Evolutionary conservation across 1,140 invertebrate species (phyloP).

Genomic region (Fopius arisanus): DNA sequence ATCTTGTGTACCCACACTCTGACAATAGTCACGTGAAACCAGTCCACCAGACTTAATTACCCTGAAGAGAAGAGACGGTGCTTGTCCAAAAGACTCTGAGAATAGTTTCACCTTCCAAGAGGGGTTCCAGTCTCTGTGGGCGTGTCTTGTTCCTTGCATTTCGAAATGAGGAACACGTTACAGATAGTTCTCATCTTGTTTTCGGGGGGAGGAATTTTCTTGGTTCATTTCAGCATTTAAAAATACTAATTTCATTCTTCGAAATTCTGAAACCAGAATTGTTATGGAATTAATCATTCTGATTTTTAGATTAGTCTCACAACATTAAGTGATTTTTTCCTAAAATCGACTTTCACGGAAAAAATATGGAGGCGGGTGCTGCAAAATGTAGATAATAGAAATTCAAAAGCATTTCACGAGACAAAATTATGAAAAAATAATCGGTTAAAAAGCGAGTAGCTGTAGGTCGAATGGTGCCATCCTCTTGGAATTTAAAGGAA

Average conservation of each 20-base stretch:
- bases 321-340: too few species aligned
- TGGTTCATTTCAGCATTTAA: neutral
- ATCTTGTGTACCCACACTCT: neutral
- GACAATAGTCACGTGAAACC: slow-evolving; percentile 9
- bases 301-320: too few species aligned
- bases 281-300: neutral
- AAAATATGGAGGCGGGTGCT: too few species aligned
- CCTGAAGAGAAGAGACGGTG: neutral
- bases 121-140: neutral
- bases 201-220: neutral
- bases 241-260: too few species aligned
- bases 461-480: too few species aligned
- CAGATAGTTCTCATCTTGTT: neutral
- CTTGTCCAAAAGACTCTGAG: neutral
- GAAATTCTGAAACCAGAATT: too few species aligned
- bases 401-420: too few species aligned
- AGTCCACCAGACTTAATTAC: slow-evolving; percentile 4
- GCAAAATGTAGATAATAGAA: too few species aligned
- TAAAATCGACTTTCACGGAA: too few species aligned
- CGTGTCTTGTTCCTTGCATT: slow-evolving; percentile 2
- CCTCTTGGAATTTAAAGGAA: too few species aligned
- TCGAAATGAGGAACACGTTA: slow-evolving; percentile 10
- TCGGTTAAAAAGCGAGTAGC: too few species aligned
- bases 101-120: neutral
- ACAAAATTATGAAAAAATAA: too few species aligned